Evolutionary conservation across 2,797 vertebrate species (phyloP), one percentile per base, ranked within the genome.

Genomic region (Sebastes reedi): DNA sequence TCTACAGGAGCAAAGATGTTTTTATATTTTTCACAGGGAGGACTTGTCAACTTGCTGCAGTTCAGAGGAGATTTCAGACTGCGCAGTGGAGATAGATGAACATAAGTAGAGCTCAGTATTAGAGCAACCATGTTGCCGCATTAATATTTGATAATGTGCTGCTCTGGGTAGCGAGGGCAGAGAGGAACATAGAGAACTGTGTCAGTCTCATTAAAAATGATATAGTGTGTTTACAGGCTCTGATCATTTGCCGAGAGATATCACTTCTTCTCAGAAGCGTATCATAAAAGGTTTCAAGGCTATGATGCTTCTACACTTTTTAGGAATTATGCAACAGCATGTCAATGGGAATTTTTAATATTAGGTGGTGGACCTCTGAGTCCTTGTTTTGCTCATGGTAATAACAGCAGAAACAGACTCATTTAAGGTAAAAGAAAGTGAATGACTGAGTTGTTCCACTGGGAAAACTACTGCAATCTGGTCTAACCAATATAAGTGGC

Each of bases 61-160:
- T 55, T 68, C 36, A 62, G 77, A 72, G 73, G n/a, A 75, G 66
- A 75, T 87, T 81, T 83, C 64, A 83, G 52, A 81, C 42, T 79
- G 67, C 20, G 8, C 73, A 81, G 81, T 36, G 29, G 68, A 83
- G 67, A 90, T 79, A 36, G 68, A 81, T 82, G 82, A 86, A 81
- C 85, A 91, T 85, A 87, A 91, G 88, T 82, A 71, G 82, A 90
- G 81, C 88, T 90, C 82, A 79, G 82, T 89, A 89, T 89, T 90
- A 92, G 82, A 91, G 87, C 85, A 75, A 92, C 82, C 91, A 89
- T 93, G 88, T 88, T 93, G 83, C 79, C 67, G 18, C 82, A 92
- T 95, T 79, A 92, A 94, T 94, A 92, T 94, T 95, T 94, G 67
- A 93, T 85, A 39, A 71, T 64, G 78, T 66, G 79, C 84, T 90